Base-by-base conservation (phyloP, 2,888 invertebrate genomes). In the Calliscelio sp. region DNA sequence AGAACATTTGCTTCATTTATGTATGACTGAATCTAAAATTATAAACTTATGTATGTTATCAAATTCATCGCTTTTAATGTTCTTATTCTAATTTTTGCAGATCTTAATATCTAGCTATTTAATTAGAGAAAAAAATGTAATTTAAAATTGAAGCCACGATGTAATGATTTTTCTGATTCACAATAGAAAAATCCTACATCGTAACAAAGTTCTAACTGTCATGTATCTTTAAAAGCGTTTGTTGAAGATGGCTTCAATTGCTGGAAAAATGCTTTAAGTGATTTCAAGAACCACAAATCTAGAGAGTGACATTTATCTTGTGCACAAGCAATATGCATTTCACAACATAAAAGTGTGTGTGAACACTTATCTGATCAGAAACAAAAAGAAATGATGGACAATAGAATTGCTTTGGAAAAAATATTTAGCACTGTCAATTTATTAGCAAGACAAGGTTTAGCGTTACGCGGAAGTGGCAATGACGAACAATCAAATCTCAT, bases 401-500 rank as follows among this genome's bases (percentile, higher is more conserved):
- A 53, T 46, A 24, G 81, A 59, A 57, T 71, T 28, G 84, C 81
- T 41, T 61, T 80, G 32, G 55, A 75, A 46, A 75, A 55, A 25
- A 63, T 84, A 22, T 84, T 84, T 22, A 70, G 49, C 14, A 61
- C 80, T 14, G 55, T 77, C 7, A 65, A 66, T 25, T 49, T 66
- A 46, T 35, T 83, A 32, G 78, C 74, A 20, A 73, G 65, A 49
- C 78, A 85, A 78, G 78, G 81, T 14, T 25, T 81, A 16, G 74
- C 68, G 25, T 53, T 81, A 5, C 74, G 74, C 14, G 81, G 81
- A 44, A 32, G 82, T 24, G 16, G 77, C 25, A 57, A 57, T 28
- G 75, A 77, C 10, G 73, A 84, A 16, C 70, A 57, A 28, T 86
- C 85, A 10, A 86, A 86, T 73, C 71, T 86, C 22, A 53, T 78